These are phyloP conservation scores for Polietes domitor DNA, from an alignment of 2,888 invertebrate genomes.

Conservation along the genomic window DNA sequence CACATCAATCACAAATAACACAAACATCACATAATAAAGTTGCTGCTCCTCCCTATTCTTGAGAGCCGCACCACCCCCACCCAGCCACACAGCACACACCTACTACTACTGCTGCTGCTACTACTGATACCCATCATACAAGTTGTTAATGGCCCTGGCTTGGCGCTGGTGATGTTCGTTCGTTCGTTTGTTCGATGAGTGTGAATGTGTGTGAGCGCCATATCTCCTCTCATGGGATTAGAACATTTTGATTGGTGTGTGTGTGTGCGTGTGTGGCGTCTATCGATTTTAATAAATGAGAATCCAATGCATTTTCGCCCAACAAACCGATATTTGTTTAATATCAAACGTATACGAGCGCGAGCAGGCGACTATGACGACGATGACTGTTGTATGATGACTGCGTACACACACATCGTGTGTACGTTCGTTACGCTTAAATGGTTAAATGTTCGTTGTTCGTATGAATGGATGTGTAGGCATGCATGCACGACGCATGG, in stretches of 20 bases:
- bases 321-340: slow-evolving; percentile 2
- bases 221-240: no score
- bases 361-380: no score
- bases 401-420: not conserved
- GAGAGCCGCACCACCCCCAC: not conserved
- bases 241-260: no score
- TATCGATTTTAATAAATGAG: slow-evolving; percentile 23
- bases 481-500: no score
- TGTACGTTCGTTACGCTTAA: slow-evolving; percentile 42
- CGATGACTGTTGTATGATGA: not conserved
- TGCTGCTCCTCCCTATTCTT: not conserved
- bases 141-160: not conserved
- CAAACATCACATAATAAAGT: slow-evolving; percentile 15
- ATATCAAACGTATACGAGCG: not conserved
- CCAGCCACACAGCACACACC: not conserved
- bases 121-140: no score
- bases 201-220: no score
- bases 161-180: not conserved
- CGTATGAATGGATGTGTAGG: not conserved
- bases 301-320: not conserved
- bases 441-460: not conserved
- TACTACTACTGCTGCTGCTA: no score
- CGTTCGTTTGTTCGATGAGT: not conserved
- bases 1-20: slow-evolving; percentile 2
- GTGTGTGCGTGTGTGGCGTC: not conserved